These are phyloP conservation scores for Gandaritis pyraliata DNA, from an alignment of 2,888 invertebrate species.

Conservation along the genomic window DNA sequence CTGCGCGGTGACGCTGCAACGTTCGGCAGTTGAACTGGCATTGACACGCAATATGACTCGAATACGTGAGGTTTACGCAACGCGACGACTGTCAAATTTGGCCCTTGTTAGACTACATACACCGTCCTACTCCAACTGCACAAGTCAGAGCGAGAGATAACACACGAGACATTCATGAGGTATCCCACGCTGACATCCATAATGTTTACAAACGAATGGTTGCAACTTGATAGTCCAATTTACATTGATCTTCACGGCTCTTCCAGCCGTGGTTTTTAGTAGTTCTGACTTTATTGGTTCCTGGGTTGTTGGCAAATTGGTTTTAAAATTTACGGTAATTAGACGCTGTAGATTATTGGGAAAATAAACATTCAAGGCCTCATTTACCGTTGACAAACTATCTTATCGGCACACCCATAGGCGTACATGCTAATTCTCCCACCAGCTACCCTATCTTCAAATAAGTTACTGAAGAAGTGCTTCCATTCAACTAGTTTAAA, in stretches of 20 bases:
- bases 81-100: too few species aligned
- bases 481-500: too few species aligned
- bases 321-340: slow-evolving; percentile 29
- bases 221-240: slow-evolving; percentile 41
- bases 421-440: too few species aligned
- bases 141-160: slow-evolving; percentile 24
- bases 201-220: slow-evolving; percentile 63
- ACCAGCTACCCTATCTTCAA: too few species aligned
- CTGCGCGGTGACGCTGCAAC: too few species aligned
- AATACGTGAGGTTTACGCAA: too few species aligned
- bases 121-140: slow-evolving; percentile 28
- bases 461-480: too few species aligned
- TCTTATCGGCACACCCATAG: too few species aligned
- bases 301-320: slow-evolving; percentile 17
- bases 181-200: slow-evolving; percentile 61
- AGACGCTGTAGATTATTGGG: slow-evolving; percentile 15
- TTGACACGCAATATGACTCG: too few species aligned
- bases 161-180: slow-evolving; percentile 34
- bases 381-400: too few species aligned
- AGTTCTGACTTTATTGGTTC: slow-evolving; percentile 30
- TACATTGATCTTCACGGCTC: slow-evolving; percentile 35
- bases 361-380: background rate
- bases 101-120: slow-evolving; percentile 45
- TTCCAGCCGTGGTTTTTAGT: slow-evolving; percentile 17
- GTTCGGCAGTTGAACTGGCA: too few species aligned